Evolutionary conservation across 1,140 invertebrate species (phyloP).

Genomic region (Micrasema minimum): DNA sequence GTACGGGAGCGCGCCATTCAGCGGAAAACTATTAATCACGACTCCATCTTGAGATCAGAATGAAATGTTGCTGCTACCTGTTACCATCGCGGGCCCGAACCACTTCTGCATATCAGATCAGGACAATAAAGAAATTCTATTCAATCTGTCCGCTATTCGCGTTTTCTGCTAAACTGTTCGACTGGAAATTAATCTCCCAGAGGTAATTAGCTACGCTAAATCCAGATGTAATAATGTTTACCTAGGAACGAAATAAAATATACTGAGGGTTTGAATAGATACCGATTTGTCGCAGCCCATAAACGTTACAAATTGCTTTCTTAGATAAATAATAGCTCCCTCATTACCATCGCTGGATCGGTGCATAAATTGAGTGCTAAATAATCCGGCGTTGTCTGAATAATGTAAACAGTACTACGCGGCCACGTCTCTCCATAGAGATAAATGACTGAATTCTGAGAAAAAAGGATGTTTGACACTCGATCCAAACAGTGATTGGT

Average conservation of each 20-base stretch:
- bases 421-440: constrained; percentile 21
- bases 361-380: constrained; percentile 25
- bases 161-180: too few relatives aligned
- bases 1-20: constrained; percentile 14
- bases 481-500: constrained; percentile 32
- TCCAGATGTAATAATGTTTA: too few relatives aligned
- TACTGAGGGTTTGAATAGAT: background rate
- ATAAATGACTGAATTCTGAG: constrained; percentile 28
- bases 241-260: too few relatives aligned
- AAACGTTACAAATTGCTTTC: constrained; percentile 19
- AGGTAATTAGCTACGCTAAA: too few relatives aligned
- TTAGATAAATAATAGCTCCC: background rate
- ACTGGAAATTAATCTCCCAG: too few relatives aligned
- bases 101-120: constrained; percentile 14
- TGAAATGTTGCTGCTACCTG: constrained; percentile 6
- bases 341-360: constrained; percentile 1
- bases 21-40: constrained; percentile 32
- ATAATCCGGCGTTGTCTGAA: constrained; percentile 6
- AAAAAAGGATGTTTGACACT: constrained; percentile 33
- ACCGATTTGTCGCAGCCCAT: constrained; percentile 1
- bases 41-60: constrained; percentile 12
- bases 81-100: constrained; percentile 4
- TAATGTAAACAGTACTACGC: constrained; percentile 23
- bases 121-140: background rate
- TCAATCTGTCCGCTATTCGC: constrained; percentile 13